These are phyloP conservation scores for Momotus momota DNA, from an alignment of 2,797 vertebrate species.

Conservation along the genomic window DNA sequence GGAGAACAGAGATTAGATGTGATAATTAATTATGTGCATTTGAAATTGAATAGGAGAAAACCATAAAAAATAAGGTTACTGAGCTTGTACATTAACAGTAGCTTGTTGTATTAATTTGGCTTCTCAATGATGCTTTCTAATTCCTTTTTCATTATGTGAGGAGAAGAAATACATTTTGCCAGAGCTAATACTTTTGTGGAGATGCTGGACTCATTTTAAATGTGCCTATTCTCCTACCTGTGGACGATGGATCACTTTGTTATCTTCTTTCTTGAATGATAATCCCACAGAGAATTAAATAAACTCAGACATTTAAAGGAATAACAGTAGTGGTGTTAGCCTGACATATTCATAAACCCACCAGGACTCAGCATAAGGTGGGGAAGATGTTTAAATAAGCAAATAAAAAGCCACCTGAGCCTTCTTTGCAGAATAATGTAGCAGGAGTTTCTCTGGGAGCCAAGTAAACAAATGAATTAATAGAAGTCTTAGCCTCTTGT, in stretches of 20 bases:
- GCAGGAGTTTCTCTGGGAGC: background rate
- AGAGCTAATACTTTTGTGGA: conserved; percentile 13
- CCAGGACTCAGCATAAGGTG: background rate
- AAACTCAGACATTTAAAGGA: conserved; percentile 15
- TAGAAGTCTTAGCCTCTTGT: background rate
- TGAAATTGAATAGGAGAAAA: conserved; percentile 58
- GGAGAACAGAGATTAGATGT: conserved; percentile 42
- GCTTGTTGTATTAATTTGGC: conserved; percentile 67
- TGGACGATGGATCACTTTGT: conserved; percentile 24
- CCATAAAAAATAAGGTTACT: conserved; percentile 11
- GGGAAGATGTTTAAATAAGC: conserved; percentile 23
- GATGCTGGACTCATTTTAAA: conserved; percentile 12
- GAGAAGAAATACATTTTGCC: conserved; percentile 44
- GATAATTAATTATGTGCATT: conserved; percentile 69
- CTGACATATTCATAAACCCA: conserved; percentile 4
- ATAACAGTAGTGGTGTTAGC: background rate
- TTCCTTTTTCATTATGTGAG: conserved; percentile 48
- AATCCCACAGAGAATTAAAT: background rate
- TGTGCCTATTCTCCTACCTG: conserved; percentile 4
- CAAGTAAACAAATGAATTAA: conserved; percentile 32
- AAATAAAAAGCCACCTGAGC: conserved; percentile 64
- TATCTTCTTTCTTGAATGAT: background rate
- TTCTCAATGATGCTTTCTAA: conserved; percentile 58
- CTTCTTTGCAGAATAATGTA: conserved; percentile 33
- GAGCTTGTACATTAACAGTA: conserved; percentile 55